A percentile compares a stretch with the other conserved stretches of the same genome.
Evolutionary conservation across 2,888 invertebrate genomes (phyloP).

Genomic region (Drosophila helvetica): DNA sequence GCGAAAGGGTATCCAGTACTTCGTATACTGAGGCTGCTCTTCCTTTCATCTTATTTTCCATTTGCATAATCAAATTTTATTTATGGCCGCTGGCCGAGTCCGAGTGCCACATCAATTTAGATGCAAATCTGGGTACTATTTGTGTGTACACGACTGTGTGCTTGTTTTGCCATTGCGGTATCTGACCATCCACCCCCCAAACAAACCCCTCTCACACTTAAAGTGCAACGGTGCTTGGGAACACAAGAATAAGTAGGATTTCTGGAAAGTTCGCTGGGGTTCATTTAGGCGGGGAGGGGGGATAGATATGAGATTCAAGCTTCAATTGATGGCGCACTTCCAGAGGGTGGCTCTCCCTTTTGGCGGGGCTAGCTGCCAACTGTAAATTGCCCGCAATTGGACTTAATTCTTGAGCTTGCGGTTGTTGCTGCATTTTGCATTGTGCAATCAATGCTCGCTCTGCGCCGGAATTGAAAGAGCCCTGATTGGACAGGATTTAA

Average conservation of each 20-base stretch:
- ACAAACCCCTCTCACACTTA: neutral
- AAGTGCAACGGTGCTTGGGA: neutral
- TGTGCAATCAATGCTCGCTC: constrained; percentile 42
- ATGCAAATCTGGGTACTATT: constrained; percentile 43
- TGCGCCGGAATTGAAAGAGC: constrained; percentile 10
- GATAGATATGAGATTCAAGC: constrained; percentile 46
- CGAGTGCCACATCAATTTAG: constrained; percentile 35
- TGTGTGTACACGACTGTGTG: neutral
- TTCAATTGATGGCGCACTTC: constrained; percentile 42
- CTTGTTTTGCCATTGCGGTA: constrained; percentile 5
- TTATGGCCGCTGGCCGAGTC: constrained; percentile 31
- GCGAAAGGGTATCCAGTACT: neutral
- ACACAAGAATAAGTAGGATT: constrained; percentile 10
- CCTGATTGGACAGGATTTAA: neutral
- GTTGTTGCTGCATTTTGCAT: constrained; percentile 31
- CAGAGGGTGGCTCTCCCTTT: constrained; percentile 21
- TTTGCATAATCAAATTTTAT: constrained; percentile 57
- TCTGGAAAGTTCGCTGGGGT: constrained; percentile 39
- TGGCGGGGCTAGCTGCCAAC: constrained; percentile 6
- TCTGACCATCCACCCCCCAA: neutral
- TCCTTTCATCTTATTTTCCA: constrained; percentile 24
- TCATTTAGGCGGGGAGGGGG: constrained; percentile 11
- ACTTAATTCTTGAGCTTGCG: constrained; percentile 44
- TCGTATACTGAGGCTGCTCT: constrained; percentile 4
- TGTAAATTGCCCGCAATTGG: constrained; percentile 57